phyloP scores from a whole-genome alignment of 2,113 vertebrate genomes.

The Scatophagus argus region DNA sequence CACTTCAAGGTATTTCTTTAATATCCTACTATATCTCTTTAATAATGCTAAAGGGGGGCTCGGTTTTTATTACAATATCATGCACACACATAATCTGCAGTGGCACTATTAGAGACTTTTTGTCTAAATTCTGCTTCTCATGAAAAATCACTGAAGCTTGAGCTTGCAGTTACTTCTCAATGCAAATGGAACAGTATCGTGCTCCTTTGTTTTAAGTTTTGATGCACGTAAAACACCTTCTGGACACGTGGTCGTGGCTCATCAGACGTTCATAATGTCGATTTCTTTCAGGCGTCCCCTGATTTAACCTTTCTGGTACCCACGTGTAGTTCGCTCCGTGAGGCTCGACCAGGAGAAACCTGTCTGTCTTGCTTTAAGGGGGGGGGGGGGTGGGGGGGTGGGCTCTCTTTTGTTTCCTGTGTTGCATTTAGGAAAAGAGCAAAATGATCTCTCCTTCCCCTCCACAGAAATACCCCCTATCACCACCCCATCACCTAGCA shows the following conservation, averaged over 20 bases:
- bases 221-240: not conserved
- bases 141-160: not conserved
- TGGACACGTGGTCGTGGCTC: too few species aligned
- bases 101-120: not conserved
- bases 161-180: not conserved
- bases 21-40: not conserved
- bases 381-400: constrained; percentile 1
- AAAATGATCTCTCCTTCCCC: constrained; percentile 19
- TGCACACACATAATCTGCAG: not conserved
- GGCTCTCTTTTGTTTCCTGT: constrained; percentile 44
- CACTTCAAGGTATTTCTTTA: not conserved
- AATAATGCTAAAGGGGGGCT: not conserved
- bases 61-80: not conserved
- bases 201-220: not conserved
- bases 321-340: constrained; percentile 31
- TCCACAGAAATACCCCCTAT: constrained; percentile 37
- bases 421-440: constrained; percentile 4
- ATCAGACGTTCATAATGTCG: not conserved
- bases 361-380: constrained; percentile 55
- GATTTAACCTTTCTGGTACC: constrained; percentile 21
- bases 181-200: too few species aligned
- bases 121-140: too few species aligned
- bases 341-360: constrained; percentile 56
- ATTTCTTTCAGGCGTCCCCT: not conserved
- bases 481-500: constrained; percentile 62